Percentiles rank a stretch among this genome's conserved stretches.
Conservation (phyloP, 2,113 vertebrate genomes). For the Oxygymnocypris stewartii region DNA sequence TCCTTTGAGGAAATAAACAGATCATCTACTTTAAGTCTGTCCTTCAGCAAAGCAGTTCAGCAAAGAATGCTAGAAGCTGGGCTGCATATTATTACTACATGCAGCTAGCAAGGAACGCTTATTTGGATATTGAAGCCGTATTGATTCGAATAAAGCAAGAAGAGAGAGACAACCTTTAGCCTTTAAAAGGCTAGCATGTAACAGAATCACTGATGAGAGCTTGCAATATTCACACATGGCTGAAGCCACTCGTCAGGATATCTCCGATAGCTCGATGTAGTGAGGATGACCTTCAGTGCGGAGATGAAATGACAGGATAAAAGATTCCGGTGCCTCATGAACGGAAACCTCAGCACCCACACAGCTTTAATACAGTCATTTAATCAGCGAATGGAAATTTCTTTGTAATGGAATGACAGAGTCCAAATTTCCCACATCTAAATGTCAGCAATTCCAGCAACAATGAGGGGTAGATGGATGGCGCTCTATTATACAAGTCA, state of each 20-base stretch:
- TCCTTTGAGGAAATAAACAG: not conserved
- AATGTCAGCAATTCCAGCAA: constrained; percentile 54
- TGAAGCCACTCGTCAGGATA: constrained; percentile 60
- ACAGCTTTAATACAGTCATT: constrained; percentile 51
- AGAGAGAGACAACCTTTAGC: constrained; percentile 45
- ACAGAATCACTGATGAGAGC: constrained; percentile 51
- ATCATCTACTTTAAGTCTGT: not conserved
- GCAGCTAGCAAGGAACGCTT: constrained; percentile 18
- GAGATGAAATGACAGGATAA: constrained; percentile 44
- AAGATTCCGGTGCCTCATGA: constrained; percentile 51
- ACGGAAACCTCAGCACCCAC: constrained; percentile 39
- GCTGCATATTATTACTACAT: constrained; percentile 9
- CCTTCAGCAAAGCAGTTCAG: constrained; percentile 26
- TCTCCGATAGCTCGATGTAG: constrained; percentile 69
- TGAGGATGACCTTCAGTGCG: constrained; percentile 68
- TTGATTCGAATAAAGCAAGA: constrained; percentile 46
- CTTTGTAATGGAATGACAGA: constrained; percentile 43
- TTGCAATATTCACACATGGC: constrained; percentile 63
- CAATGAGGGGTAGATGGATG: constrained; percentile 39
- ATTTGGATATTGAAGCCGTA: constrained; percentile 31
- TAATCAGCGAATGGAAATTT: constrained; percentile 48
- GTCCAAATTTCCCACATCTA: constrained; percentile 43
- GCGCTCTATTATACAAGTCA: constrained; percentile 29
- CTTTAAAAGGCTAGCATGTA: constrained; percentile 38
- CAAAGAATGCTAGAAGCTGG: not conserved